Percentiles rank a stretch among this genome's conserved stretches.
These are phyloP conservation scores for Lasiurus borealis DNA, from an alignment of 2,113 vertebrate genomes.

Conservation along the genomic window DNA sequence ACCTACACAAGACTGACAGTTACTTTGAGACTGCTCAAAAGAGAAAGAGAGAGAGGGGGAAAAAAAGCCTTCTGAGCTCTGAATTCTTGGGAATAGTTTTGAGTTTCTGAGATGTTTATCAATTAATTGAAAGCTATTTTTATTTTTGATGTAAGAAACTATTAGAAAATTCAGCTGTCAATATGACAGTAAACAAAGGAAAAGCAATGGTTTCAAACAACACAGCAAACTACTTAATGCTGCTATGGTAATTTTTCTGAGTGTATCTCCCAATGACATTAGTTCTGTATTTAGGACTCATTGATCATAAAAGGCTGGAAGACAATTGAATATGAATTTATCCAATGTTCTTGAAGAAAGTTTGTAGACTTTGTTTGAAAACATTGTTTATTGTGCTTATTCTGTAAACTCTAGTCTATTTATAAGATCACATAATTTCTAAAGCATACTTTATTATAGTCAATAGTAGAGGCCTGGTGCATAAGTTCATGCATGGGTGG, in stretches of 20 bases:
- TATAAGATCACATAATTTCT: neutral
- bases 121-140: constrained; percentile 62
- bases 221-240: neutral
- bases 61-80: neutral
- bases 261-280: constrained; percentile 42
- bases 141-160: constrained; percentile 40
- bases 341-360: constrained; percentile 43
- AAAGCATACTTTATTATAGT: neutral
- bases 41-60: neutral
- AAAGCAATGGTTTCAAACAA: constrained; percentile 10
- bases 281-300: neutral
- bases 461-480: neutral
- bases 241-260: constrained; percentile 37
- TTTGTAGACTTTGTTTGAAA: neutral
- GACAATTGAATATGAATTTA: constrained; percentile 25
- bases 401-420: neutral
- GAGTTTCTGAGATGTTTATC: constrained; percentile 50
- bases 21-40: constrained; percentile 9
- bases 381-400: neutral
- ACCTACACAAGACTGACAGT: neutral
- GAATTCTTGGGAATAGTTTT: constrained; percentile 29
- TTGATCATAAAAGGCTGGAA: constrained; percentile 48
- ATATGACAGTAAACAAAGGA: neutral
- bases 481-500: too few species aligned
- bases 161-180: constrained; percentile 44